Evolutionary conservation across 2,797 vertebrate genomes (phyloP).

Genomic region (Salarias fasciatus): DNA sequence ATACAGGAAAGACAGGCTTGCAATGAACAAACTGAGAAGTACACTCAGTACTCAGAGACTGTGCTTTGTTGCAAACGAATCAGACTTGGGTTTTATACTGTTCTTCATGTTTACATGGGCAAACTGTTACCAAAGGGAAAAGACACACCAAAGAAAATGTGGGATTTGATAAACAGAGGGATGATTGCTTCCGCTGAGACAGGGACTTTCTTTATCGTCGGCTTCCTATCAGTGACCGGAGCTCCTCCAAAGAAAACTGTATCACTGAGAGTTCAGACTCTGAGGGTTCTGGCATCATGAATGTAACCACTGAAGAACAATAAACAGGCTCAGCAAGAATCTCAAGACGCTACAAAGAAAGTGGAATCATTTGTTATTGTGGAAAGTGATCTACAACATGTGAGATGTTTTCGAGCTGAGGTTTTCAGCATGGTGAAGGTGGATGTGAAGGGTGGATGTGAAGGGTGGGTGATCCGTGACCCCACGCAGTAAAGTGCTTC

Average conservation of each 20-base stretch:
- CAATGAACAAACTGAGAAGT: neutral
- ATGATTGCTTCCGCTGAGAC: slow-evolving; percentile 14
- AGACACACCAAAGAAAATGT: slow-evolving; percentile 35
- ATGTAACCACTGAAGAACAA: slow-evolving; percentile 15
- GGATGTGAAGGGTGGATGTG: too few relatives aligned
- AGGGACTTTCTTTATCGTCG: slow-evolving; percentile 20
- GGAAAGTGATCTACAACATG: slow-evolving; percentile 25
- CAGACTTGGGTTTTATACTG: slow-evolving; percentile 27
- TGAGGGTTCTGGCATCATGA: slow-evolving; percentile 34
- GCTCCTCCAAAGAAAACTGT: slow-evolving; percentile 9
- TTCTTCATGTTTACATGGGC: slow-evolving; percentile 12
- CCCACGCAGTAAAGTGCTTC: slow-evolving; percentile 33
- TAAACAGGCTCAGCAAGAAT: slow-evolving; percentile 31
- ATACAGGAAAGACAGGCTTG: too few relatives aligned
- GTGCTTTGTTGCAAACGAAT: slow-evolving; percentile 26
- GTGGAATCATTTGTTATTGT: slow-evolving; percentile 23
- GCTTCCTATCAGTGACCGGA: slow-evolving; percentile 33
- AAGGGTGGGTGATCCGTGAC: slow-evolving; percentile 20
- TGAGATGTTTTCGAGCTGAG: slow-evolving; percentile 14
- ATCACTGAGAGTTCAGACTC: slow-evolving; percentile 20
- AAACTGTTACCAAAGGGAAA: slow-evolving; percentile 20
- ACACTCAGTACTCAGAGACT: neutral
- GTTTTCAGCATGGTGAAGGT: slow-evolving; percentile 35
- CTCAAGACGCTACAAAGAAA: slow-evolving; percentile 9
- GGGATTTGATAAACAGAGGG: slow-evolving; percentile 28